phyloP scores from a whole-genome alignment of 2,113 vertebrate genomes.

The Daphoenositta chrysoptera region DNA sequence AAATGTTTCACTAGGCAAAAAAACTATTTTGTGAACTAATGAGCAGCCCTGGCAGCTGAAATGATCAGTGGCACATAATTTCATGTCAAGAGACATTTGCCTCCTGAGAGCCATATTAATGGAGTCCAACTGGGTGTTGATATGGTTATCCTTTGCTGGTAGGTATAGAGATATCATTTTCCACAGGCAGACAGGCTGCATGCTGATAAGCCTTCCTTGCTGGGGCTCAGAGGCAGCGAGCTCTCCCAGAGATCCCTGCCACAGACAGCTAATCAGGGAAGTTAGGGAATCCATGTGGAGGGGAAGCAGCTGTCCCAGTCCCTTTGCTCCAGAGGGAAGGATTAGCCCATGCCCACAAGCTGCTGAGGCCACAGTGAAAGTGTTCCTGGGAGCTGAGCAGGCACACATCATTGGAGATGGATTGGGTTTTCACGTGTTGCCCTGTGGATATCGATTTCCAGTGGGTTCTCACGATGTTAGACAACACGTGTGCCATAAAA shows the following conservation, averaged over 20 bases:
- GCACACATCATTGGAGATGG: not conserved
- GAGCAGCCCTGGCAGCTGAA: not conserved
- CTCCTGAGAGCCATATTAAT: not conserved
- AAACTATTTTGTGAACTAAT: not conserved
- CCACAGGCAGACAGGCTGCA: not conserved
- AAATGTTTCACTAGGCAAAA: not conserved
- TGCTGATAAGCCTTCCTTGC: not conserved
- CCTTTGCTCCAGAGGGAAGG: not conserved
- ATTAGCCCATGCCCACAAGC: not conserved
- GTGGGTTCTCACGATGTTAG: not conserved
- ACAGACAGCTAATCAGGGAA: not conserved
- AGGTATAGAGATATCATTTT: not conserved
- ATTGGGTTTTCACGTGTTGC: not conserved
- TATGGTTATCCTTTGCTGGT: not conserved
- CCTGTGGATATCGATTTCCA: not conserved
- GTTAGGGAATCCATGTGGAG: not conserved
- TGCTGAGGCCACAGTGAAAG: not conserved
- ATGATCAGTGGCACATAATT: not conserved
- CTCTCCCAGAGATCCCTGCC: not conserved
- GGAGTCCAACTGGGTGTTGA: not conserved
- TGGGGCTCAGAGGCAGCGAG: not conserved
- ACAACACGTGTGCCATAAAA: not conserved
- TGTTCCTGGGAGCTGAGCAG: not conserved
- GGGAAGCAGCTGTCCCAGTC: not conserved
- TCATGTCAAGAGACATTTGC: not conserved